Evolutionary conservation across 2,797 vertebrate genomes (phyloP).

Genomic region (Sebastes diaconus): DNA sequence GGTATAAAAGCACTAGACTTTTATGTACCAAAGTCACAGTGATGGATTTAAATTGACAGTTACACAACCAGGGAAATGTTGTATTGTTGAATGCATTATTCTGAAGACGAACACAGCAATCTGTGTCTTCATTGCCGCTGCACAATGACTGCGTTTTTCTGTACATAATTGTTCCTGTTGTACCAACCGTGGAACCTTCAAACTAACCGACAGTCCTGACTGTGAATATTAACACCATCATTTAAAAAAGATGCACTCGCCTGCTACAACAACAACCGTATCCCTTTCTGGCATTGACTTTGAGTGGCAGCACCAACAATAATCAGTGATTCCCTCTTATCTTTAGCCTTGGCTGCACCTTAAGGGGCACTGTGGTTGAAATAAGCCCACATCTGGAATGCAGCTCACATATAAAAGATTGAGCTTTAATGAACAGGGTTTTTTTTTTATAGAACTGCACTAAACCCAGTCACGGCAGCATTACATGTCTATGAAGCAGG

Average conservation of each 20-base stretch:
- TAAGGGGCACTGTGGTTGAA: neutral
- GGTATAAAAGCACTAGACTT: neutral
- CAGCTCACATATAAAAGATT: neutral
- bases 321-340: constrained; percentile 39
- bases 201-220: neutral
- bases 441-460: neutral
- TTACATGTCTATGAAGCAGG: neutral
- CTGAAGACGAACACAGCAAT: neutral
- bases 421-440: neutral
- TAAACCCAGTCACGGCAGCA: neutral
- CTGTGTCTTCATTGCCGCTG: neutral
- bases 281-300: neutral
- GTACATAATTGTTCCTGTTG: neutral
- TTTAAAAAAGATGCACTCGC: neutral
- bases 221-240: neutral
- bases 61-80: neutral
- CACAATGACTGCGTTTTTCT: neutral
- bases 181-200: neutral
- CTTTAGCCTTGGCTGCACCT: constrained; percentile 9
- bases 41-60: neutral
- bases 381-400: neutral
- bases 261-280: neutral
- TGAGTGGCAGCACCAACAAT: constrained; percentile 26
- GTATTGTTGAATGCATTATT: neutral
- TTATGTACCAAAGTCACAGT: neutral